Evolutionary conservation across 2,888 invertebrate species (phyloP).

Genomic region (Eupithecia vulgata): DNA sequence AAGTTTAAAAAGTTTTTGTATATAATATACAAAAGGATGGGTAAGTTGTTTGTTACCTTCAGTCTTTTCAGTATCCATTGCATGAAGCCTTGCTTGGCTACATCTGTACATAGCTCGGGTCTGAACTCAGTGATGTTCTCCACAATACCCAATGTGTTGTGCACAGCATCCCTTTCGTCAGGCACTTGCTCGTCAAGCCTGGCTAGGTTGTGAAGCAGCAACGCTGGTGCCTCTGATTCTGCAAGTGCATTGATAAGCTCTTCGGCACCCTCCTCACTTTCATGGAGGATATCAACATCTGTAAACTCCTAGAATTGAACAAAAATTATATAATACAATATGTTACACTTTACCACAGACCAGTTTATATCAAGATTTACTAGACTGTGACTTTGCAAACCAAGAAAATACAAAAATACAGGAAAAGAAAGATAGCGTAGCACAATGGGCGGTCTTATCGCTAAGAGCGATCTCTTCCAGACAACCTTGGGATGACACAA

Average conservation of each 20-base stretch:
- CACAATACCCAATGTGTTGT: constrained; percentile 96
- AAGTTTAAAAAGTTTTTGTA: too few species aligned
- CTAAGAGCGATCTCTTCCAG: too few species aligned
- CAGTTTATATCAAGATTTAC: too few species aligned
- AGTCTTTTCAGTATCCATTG: constrained; percentile 96
- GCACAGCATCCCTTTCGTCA: constrained; percentile 98
- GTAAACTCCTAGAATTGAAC: constrained; percentile 90
- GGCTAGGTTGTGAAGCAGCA: constrained; percentile 96
- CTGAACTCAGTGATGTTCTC: constrained; percentile 98
- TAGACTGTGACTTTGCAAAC: too few species aligned
- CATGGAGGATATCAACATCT: constrained; percentile 97
- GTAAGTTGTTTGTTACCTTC: constrained; percentile 77
- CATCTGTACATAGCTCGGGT: constrained; percentile 92
- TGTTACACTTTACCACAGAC: too few species aligned
- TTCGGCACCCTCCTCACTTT: constrained; percentile 95
- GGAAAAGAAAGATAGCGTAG: too few species aligned
- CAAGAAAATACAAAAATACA: too few species aligned
- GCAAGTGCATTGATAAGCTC: constrained; percentile 94
- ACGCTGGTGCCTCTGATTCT: constrained; percentile 94
- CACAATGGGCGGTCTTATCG: too few species aligned
- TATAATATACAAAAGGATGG: not conserved
- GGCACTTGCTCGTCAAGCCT: constrained; percentile 96
- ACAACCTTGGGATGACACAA: too few species aligned
- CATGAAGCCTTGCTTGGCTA: constrained; percentile 95
- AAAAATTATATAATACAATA: not conserved